phyloP scores from a whole-genome alignment of 2,888 invertebrate species.

The Amphimallon solstitiale region DNA sequence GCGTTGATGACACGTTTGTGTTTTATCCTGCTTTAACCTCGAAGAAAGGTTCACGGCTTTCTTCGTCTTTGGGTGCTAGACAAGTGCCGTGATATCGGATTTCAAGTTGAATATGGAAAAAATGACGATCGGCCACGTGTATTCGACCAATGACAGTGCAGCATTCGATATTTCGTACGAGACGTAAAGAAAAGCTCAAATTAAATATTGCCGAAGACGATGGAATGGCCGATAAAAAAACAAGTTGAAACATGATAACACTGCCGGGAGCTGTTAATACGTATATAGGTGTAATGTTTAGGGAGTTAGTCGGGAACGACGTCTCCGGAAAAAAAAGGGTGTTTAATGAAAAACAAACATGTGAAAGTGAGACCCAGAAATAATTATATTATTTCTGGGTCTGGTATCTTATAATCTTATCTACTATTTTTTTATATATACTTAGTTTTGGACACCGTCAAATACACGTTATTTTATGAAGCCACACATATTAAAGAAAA shows the following conservation, averaged over 20 bases:
- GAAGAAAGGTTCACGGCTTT: neutral
- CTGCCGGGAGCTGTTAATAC: constrained; percentile 25
- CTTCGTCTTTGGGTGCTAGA: constrained; percentile 15
- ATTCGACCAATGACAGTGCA: constrained; percentile 27
- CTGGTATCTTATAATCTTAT: constrained; percentile 13
- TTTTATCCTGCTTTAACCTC: neutral
- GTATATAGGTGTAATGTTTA: constrained; percentile 24
- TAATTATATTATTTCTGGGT: neutral
- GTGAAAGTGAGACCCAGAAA: constrained; percentile 8
- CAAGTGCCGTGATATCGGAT: constrained; percentile 30
- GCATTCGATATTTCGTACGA: neutral
- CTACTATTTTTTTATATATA: too few relatives aligned
- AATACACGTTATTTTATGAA: too few relatives aligned
- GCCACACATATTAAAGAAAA: too few relatives aligned
- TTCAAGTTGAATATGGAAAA: constrained; percentile 21
- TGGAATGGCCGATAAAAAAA: constrained; percentile 23
- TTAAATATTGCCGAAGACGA: constrained; percentile 23
- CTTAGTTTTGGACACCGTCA: too few relatives aligned
- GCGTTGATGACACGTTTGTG: constrained; percentile 26
- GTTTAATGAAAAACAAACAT: constrained; percentile 34
- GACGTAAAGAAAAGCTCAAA: constrained; percentile 24
- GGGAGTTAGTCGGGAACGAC: neutral
- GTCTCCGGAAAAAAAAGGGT: constrained; percentile 14
- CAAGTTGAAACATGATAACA: constrained; percentile 20
- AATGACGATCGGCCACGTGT: constrained; percentile 30